Evolutionary conservation across 1,140 invertebrate species (phyloP).

Genomic region (Lucilia cuprina): DNA sequence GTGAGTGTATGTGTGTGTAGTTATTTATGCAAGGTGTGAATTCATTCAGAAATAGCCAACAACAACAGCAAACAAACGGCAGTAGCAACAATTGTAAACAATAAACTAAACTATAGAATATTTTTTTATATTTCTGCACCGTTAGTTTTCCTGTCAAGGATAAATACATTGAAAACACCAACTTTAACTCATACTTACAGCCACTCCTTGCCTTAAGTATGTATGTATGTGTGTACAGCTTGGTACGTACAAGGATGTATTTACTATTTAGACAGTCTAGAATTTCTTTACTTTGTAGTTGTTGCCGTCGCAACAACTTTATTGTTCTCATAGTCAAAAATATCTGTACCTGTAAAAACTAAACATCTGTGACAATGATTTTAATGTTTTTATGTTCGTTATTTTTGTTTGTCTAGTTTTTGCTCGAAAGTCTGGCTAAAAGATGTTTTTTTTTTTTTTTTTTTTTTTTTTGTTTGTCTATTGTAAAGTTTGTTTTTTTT

Average conservation of each 20-base stretch:
- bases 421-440: neutral
- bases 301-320: neutral
- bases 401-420: neutral
- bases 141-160: conserved; percentile 32
- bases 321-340: too few species aligned
- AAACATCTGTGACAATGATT: conserved; percentile 34
- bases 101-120: conserved; percentile 29
- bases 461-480: neutral
- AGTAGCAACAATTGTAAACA: neutral
- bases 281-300: neutral
- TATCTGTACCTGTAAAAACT: neutral
- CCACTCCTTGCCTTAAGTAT: neutral
- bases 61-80: neutral
- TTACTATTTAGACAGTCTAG: neutral
- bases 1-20: neutral
- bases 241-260: neutral
- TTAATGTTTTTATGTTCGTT: neutral
- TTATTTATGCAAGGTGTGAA: conserved; percentile 24
- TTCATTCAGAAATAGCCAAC: conserved; percentile 14
- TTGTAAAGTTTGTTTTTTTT: neutral
- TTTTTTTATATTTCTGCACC: conserved; percentile 19
- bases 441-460: neutral
- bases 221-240: neutral
- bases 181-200: neutral
- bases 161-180: neutral